Conservation (phyloP, 2,797 vertebrate species). For the Babyrousa celebensis region DNA sequence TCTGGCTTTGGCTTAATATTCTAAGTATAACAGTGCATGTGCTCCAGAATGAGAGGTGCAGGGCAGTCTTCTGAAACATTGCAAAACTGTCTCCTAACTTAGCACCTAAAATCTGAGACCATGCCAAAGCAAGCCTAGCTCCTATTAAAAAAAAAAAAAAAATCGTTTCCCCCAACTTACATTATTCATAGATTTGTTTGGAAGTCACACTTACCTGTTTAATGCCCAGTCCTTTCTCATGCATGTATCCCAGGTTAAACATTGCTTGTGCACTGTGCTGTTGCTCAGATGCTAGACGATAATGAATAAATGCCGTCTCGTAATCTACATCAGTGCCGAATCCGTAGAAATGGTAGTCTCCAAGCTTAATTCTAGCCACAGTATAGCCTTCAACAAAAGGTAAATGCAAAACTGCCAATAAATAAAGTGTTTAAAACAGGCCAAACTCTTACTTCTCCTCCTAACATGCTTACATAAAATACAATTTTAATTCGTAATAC, state of each 20-base stretch:
- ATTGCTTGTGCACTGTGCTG: slow-evolving; percentile 99
- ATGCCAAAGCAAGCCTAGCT: neutral
- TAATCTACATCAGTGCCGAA: slow-evolving; percentile 98
- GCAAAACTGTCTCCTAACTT: neutral
- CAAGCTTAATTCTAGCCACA: slow-evolving; percentile 98
- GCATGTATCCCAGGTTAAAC: slow-evolving; percentile 99
- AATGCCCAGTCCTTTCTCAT: slow-evolving; percentile 98
- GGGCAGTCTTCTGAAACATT: neutral
- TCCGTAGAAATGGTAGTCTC: slow-evolving; percentile 99
- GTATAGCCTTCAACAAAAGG: slow-evolving; percentile 94
- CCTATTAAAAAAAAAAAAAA: neutral
- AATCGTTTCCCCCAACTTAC: neutral
- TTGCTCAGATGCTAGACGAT: slow-evolving; percentile 98
- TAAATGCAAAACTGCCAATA: slow-evolving; percentile 36
- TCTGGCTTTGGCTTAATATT: neutral
- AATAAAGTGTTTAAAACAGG: slow-evolving; percentile 44
- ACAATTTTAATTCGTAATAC: neutral
- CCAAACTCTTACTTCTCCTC: neutral
- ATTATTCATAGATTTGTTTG: neutral
- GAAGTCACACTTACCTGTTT: slow-evolving; percentile 94
- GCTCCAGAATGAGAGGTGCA: neutral
- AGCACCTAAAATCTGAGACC: neutral
- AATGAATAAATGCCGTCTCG: slow-evolving; percentile 98
- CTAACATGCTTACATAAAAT: neutral
- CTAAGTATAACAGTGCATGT: neutral